Conservation (phyloP, 2,888 invertebrate species). For the Ichneumon xanthorius region DNA sequence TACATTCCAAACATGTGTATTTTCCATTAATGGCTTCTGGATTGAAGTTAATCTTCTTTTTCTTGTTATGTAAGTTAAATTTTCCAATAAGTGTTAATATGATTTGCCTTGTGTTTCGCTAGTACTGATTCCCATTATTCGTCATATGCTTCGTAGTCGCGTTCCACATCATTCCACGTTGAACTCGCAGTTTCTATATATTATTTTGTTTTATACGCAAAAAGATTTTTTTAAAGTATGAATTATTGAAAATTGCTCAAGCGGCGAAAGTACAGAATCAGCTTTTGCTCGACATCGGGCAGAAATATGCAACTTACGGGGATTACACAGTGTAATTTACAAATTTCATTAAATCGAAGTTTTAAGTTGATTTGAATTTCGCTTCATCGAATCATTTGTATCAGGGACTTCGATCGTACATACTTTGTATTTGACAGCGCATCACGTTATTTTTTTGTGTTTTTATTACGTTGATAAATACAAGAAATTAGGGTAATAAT, state of each 20-base stretch:
- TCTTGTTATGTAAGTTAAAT: conserved; percentile 64
- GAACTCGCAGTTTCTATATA: conserved; percentile 37
- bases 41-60: conserved; percentile 66
- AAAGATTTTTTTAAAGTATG: conserved; percentile 26
- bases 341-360: conserved; percentile 76
- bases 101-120: conserved; percentile 75
- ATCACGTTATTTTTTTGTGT: conserved; percentile 54
- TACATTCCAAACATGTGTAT: conserved; percentile 81
- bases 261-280: conserved; percentile 79
- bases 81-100: conserved; percentile 70
- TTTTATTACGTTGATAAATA: conserved; percentile 61
- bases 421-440: conserved; percentile 59
- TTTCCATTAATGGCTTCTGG: conserved; percentile 68
- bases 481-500: conserved; percentile 57
- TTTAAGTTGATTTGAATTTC: conserved; percentile 71
- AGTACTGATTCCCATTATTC: conserved; percentile 78
- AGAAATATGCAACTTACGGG: conserved; percentile 74
- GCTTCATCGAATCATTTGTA: conserved; percentile 31
- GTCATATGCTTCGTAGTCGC: conserved; percentile 56
- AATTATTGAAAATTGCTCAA: conserved; percentile 58
- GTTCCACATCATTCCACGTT: conserved; percentile 52
- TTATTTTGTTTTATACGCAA: conserved; percentile 18
- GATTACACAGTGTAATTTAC: conserved; percentile 60
- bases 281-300: conserved; percentile 81
- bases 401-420: conserved; percentile 37